Conservation (phyloP, 2,797 vertebrate genomes). For the Podargus strigoides region DNA sequence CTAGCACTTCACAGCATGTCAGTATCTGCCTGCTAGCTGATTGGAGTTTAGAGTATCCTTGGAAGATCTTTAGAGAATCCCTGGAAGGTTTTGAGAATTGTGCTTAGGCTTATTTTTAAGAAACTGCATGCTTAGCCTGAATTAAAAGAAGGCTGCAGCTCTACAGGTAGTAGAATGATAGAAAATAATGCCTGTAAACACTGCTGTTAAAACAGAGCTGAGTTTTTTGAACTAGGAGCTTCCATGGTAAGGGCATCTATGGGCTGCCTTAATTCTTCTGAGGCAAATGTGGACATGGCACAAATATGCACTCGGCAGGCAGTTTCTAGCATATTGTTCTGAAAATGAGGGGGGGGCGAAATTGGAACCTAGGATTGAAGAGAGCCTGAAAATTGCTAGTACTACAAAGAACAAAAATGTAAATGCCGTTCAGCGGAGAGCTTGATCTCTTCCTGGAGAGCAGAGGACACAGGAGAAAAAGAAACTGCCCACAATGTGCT, state of each 20-base stretch:
- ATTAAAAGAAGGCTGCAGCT: not conserved
- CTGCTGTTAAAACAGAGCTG: not conserved
- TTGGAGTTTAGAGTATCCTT: not conserved
- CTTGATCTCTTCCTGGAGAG: not conserved
- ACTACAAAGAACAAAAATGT: not conserved
- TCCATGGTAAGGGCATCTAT: not conserved
- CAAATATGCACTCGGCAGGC: not conserved
- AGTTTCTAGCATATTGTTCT: not conserved
- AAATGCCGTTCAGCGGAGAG: not conserved
- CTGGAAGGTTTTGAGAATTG: not conserved
- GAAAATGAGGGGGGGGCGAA: not conserved
- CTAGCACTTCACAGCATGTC: not conserved
- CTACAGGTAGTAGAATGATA: not conserved
- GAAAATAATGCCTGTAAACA: not conserved
- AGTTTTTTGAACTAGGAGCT: not conserved
- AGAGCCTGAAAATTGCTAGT: not conserved
- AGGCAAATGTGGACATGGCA: not conserved
- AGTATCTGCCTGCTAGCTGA: not conserved
- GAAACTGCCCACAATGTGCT: not conserved
- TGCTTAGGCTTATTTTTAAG: not conserved
- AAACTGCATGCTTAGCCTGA: not conserved
- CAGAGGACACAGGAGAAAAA: not conserved
- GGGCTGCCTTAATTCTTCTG: not conserved
- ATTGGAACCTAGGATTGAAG: not conserved
- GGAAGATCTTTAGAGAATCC: not conserved